Base-by-base conservation (phyloP, 2,113 vertebrate genomes). In the Neogobius melanostomus region DNA sequence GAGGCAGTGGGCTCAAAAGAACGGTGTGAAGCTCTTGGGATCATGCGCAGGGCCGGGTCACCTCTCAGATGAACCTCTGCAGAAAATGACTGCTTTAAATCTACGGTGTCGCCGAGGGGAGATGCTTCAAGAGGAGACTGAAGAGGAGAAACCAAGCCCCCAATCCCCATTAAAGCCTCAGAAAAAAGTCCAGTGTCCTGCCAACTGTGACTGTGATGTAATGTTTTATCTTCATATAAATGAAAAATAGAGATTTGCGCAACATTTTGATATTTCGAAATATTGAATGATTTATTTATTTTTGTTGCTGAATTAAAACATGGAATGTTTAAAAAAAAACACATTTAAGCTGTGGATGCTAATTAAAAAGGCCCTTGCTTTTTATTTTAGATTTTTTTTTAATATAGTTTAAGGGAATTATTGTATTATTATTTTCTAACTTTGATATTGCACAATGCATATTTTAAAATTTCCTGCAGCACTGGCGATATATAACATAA, bases 41-140 rank as follows among this genome's bases (percentile, higher is more conserved):
- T 21, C 79, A 10, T 98, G 96, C 12, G 57, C 79, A 0, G 91
- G 91, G 0, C 96, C 96, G 0, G 65, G 84, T 0, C 89, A 93
- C 43, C 91, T 97, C 56, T 89, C 83, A 0, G 95, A 94, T 0
- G 94, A 97, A 69, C 90, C 88, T 0, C 91, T 99, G 0, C 91
- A 92, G 45, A 88, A 59, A 0, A 81, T 92, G 50, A 74, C 66
- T 17, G 74, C 90, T 9, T 49, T 57, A 0, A 90, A 94, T 72
- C 89, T 96, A 76, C 92, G 90, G 72, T 96, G 95, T 7, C 50
- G 74, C 0, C 71, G 6, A 0, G 69, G 45, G 0, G 80, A 71
- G 43, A 36, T 51, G 2, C 64, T 69, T 16, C 64, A 71, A 3
- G 88, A 77, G 4, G 86, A 87, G 64, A 83, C 82, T 47, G 85